Evolutionary conservation across 2,888 invertebrate species (phyloP).

Genomic region (Sicus ferrugineus): DNA sequence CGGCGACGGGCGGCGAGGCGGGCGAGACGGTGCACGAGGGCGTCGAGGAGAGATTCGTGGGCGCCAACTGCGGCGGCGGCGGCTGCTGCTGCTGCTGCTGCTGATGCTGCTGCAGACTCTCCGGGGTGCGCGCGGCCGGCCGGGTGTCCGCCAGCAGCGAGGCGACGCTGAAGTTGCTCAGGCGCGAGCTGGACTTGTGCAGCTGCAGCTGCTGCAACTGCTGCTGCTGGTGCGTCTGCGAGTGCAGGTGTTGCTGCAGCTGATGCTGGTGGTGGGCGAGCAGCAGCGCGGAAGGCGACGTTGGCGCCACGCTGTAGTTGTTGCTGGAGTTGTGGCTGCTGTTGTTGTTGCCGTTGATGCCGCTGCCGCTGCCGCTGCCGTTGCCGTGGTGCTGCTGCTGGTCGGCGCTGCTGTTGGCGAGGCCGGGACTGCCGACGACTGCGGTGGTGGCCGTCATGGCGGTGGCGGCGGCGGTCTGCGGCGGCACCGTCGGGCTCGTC

Average conservation of each 20-base stretch:
- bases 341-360: slow-evolving; percentile 43
- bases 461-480: slow-evolving; percentile 55
- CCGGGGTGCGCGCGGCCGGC: slow-evolving; percentile 66
- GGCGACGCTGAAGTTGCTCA: slow-evolving; percentile 85
- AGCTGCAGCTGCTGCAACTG: slow-evolving; percentile 58
- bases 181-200: slow-evolving; percentile 71
- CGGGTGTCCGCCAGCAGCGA: slow-evolving; percentile 83
- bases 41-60: slow-evolving; percentile 58
- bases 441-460: slow-evolving; percentile 44
- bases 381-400: slow-evolving; percentile 35
- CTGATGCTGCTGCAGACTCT: slow-evolving; percentile 14
- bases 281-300: slow-evolving; percentile 57
- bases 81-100: too few relatives aligned
- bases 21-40: slow-evolving; percentile 59
- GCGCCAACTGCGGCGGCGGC: slow-evolving; percentile 55
- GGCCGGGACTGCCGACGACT: slow-evolving; percentile 39
- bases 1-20: slow-evolving; percentile 55
- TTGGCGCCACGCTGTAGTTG: slow-evolving; percentile 46
- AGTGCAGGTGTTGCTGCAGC: slow-evolving; percentile 47
- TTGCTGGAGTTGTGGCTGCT: slow-evolving; percentile 37
- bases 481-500: slow-evolving; percentile 70
- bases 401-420: slow-evolving; percentile 40
- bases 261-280: slow-evolving; percentile 54
- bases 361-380: slow-evolving; percentile 28
- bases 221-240: slow-evolving; percentile 47